These are phyloP conservation scores for Amphibalanus amphitrite DNA, from an alignment of 1,140 invertebrate species.

Conservation along the genomic window DNA sequence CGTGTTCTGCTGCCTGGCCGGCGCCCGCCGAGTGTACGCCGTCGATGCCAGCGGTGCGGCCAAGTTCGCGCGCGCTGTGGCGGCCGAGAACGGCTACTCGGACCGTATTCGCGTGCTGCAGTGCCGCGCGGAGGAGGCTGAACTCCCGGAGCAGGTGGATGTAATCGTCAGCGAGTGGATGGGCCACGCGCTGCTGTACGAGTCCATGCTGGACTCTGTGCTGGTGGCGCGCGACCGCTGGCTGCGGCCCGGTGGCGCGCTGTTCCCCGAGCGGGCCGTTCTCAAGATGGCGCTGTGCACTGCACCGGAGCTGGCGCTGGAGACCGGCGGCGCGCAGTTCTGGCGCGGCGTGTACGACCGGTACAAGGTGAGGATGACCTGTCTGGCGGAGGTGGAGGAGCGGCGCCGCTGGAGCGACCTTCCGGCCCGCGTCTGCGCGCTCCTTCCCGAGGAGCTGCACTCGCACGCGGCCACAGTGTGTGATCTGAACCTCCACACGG, in stretches of 20 bases:
- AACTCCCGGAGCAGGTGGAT: conserved; percentile 44
- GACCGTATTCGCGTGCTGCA: conserved; percentile 57
- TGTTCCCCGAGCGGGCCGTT: conserved; percentile 78
- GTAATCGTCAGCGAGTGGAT: conserved; percentile 27
- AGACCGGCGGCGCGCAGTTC: conserved; percentile 19
- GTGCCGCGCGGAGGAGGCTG: conserved; percentile 68
- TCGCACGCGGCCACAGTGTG: conserved; percentile 31
- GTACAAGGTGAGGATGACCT: conserved; percentile 22
- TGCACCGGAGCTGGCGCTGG: conserved; percentile 65
- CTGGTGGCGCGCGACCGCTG: conserved; percentile 84
- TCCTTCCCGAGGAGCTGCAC: conserved; percentile 52
- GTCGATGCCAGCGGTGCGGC: conserved; percentile 82
- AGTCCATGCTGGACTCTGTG: conserved; percentile 90
- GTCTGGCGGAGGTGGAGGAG: conserved; percentile 13
- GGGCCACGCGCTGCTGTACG: conserved; percentile 90
- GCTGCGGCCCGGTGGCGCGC: conserved; percentile 54
- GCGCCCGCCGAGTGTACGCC: conserved; percentile 80
- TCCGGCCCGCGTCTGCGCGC: conserved; percentile 60
- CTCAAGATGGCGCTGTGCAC: conserved; percentile 61
- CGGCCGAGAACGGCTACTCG: conserved; percentile 50
- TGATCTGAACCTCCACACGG: conserved; percentile 17
- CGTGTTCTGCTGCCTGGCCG: conserved; percentile 88
- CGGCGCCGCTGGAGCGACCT: background rate
- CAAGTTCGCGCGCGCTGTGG: conserved; percentile 27
- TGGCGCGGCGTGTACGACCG: conserved; percentile 20